Conservation (phyloP, 2,888 invertebrate species). For the Dasysyrphus albostriatus region DNA sequence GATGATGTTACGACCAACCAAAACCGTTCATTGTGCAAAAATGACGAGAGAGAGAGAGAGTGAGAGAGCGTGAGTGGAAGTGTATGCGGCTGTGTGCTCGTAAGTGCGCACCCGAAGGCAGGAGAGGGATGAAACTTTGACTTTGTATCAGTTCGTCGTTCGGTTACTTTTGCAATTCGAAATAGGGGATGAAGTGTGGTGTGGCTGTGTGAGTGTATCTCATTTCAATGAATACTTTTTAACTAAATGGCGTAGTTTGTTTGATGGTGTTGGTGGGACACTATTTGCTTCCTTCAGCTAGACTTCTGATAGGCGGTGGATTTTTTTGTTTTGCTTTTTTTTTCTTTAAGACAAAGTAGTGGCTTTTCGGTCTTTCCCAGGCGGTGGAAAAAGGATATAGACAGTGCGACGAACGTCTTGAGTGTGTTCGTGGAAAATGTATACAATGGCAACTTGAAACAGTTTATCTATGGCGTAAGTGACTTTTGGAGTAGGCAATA, state of each 20-base stretch:
- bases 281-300: conserved; percentile 16
- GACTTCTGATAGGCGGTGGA: conserved; percentile 70
- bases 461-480: conserved; percentile 70
- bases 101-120: conserved; percentile 64
- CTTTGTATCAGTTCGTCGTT: conserved; percentile 69
- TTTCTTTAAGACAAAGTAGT: not conserved
- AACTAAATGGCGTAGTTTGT: conserved; percentile 66
- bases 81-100: conserved; percentile 49
- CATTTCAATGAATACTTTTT: conserved; percentile 47
- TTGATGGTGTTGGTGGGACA: conserved; percentile 41
- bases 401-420: conserved; percentile 16
- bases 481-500: conserved; percentile 56
- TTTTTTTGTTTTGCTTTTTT: conserved; percentile 12
- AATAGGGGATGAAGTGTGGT: conserved; percentile 67
- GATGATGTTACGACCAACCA: conserved; percentile 66
- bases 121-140: conserved; percentile 73
- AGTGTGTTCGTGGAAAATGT: conserved; percentile 46
- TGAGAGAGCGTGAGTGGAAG: conserved; percentile 3
- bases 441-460: conserved; percentile 73
- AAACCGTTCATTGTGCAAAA: conserved; percentile 57
- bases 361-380: conserved; percentile 53
- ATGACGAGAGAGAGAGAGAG: not conserved
- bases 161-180: conserved; percentile 71
- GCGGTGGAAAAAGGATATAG: conserved; percentile 62
- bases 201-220: conserved; percentile 45